These are phyloP conservation scores for Melolontha melolontha DNA, from an alignment of 2,888 invertebrate species.

Conservation along the genomic window DNA sequence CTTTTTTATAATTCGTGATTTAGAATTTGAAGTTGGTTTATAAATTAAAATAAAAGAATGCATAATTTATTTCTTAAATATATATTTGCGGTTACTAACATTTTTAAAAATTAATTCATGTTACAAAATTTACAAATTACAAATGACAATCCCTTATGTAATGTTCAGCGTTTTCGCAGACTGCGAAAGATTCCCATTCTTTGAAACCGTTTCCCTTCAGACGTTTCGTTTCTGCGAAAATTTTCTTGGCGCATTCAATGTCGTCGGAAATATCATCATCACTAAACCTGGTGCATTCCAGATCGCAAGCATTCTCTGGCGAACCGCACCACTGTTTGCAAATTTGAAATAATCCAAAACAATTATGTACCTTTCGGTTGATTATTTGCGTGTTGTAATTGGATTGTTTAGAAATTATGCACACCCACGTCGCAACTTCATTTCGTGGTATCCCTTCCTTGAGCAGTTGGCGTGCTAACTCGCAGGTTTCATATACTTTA, in stretches of 20 bases:
- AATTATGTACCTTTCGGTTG: conserved; percentile 71
- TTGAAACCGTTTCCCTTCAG: conserved; percentile 79
- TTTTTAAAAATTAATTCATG: too few species aligned
- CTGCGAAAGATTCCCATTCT: conserved; percentile 77
- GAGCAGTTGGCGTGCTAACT: conserved; percentile 75
- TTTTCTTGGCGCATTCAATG: conserved; percentile 73
- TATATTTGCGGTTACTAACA: too few species aligned
- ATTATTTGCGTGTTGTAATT: conserved; percentile 75
- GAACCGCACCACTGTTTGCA: conserved; percentile 75
- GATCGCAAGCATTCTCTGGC: conserved; percentile 61
- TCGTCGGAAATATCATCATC: conserved; percentile 80
- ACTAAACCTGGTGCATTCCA: conserved; percentile 65
- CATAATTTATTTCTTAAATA: too few species aligned
- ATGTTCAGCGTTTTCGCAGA: conserved; percentile 6
- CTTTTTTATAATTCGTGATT: too few species aligned
- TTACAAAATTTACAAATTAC: too few species aligned
- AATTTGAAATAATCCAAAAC: conserved; percentile 81
- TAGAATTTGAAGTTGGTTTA: too few species aligned
- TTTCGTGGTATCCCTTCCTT: conserved; percentile 69
- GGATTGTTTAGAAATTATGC: conserved; percentile 80
- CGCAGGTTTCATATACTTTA: conserved; percentile 76
- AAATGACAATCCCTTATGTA: conserved; percentile 14
- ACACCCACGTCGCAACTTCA: conserved; percentile 66
- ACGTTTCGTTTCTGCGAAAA: conserved; percentile 75
- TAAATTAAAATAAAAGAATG: too few species aligned